Conservation (phyloP, 2,113 vertebrate species). For the Coregonus clupeaformis region DNA sequence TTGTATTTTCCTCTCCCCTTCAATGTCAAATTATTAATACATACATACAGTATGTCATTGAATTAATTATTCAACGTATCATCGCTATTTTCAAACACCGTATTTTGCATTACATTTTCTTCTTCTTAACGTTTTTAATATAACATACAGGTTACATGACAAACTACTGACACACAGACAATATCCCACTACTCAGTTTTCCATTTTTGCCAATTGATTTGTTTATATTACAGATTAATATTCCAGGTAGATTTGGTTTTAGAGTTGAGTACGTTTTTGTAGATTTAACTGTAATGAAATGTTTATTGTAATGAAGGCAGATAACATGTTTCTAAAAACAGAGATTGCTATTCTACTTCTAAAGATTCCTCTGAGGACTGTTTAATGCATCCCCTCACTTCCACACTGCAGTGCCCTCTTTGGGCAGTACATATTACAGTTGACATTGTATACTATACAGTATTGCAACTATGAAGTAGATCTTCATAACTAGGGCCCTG, state of each 20-base stretch:
- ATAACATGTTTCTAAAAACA: constrained; percentile 42
- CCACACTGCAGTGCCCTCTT: constrained; percentile 24
- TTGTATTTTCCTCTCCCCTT: constrained; percentile 34
- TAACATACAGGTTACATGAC: constrained; percentile 23
- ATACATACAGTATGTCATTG: too few species aligned
- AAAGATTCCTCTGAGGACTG: constrained; percentile 70
- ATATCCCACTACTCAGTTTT: constrained; percentile 20
- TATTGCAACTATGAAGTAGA: constrained; percentile 12
- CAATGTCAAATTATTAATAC: constrained; percentile 31
- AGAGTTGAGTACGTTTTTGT: constrained; percentile 53
- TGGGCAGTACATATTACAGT: neutral
- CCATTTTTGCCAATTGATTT: constrained; percentile 23
- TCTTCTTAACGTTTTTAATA: constrained; percentile 12
- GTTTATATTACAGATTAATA: constrained; percentile 54
- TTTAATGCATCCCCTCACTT: constrained; percentile 66
- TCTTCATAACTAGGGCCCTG: too few species aligned
- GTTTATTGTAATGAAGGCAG: constrained; percentile 69
- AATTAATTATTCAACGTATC: too few species aligned
- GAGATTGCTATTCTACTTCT: constrained; percentile 77
- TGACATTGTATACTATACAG: constrained; percentile 6
- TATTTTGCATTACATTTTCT: constrained; percentile 12
- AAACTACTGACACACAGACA: constrained; percentile 38
- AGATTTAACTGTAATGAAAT: constrained; percentile 57
- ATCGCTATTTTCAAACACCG: too few species aligned
- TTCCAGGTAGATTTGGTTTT: constrained; percentile 4